Evolutionary conservation across 2,113 vertebrate species (phyloP).

Genomic region (Actinemys pallida): DNA sequence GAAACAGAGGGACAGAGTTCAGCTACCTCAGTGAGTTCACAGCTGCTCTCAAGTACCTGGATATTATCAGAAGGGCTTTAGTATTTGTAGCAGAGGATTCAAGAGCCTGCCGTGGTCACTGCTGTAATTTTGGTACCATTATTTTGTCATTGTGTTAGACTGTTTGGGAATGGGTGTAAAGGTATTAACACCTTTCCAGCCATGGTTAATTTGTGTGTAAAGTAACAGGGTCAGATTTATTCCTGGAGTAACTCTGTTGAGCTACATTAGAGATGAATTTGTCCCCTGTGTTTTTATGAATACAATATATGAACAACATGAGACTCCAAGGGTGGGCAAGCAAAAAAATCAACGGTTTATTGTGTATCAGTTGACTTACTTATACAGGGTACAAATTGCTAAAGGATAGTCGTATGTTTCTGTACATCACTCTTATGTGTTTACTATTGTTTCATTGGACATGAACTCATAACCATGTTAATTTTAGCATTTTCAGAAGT

Average conservation of each 20-base stretch:
- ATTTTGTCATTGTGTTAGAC: background rate
- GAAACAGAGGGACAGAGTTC: background rate
- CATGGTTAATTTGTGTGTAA: background rate
- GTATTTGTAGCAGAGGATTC: background rate
- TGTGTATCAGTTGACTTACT: background rate
- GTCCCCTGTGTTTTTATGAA: background rate
- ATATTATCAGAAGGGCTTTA: background rate
- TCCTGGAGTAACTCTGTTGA: background rate
- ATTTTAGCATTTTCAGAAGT: background rate
- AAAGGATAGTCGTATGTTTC: background rate
- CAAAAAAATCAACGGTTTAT: constrained; percentile 32
- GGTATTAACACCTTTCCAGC: background rate
- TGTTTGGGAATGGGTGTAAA: background rate
- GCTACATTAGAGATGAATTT: background rate
- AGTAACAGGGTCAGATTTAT: background rate
- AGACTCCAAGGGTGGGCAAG: background rate
- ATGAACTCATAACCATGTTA: background rate
- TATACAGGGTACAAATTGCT: background rate
- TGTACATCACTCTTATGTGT: constrained; percentile 7
- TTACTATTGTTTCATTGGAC: constrained; percentile 6
- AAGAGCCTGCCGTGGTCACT: background rate
- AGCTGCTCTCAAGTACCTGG: background rate
- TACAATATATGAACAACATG: background rate
- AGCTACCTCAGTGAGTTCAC: background rate
- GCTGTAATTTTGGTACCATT: background rate